Conservation (phyloP, 2,113 vertebrate genomes). For the Pterophyllum scalare region DNA sequence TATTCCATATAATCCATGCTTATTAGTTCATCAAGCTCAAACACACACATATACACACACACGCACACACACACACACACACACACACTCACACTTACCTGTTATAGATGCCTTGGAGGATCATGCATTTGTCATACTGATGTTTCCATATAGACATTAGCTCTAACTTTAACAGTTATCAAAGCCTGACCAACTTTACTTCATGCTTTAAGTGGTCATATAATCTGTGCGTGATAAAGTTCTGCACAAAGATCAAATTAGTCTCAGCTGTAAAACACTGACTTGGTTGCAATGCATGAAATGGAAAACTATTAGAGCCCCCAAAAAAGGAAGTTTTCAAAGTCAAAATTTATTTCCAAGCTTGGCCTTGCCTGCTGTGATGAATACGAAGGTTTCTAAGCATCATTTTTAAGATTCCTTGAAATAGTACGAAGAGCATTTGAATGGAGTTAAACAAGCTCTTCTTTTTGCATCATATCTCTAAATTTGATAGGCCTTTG, state of each 20-base stretch:
- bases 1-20: background rate
- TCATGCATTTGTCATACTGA: background rate
- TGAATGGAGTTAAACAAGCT: background rate
- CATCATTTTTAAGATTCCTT: background rate
- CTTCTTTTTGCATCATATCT: background rate
- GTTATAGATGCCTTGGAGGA: background rate
- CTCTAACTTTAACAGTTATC: background rate
- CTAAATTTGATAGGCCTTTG: background rate
- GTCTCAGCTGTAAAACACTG: background rate
- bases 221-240: background rate
- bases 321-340: background rate
- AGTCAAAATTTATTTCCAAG: background rate
- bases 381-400: background rate
- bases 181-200: background rate
- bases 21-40: background rate
- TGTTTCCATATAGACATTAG: background rate
- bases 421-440: background rate
- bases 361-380: background rate
- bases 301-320: background rate
- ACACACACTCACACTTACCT: background rate
- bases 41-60: no score
- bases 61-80: no score
- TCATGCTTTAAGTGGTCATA: background rate
- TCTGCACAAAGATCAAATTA: background rate
- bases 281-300: background rate